A percentile compares a stretch with the other conserved stretches of the same genome.
phyloP scores from a whole-genome alignment of 2,113 vertebrate genomes.

The Setophaga kirtlandii region DNA sequence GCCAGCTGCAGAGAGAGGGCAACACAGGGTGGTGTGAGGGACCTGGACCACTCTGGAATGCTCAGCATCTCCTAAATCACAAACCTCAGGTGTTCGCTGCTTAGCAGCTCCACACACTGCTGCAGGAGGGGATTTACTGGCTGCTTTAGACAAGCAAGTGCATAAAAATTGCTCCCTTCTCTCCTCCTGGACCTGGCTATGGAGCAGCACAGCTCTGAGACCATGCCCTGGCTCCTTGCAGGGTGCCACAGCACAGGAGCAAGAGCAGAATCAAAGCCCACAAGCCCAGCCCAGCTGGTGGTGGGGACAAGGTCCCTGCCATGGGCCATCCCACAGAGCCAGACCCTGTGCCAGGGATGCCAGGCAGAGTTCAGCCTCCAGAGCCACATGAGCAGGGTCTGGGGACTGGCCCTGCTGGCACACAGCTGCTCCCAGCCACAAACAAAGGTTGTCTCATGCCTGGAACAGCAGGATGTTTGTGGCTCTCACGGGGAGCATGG shows the following conservation, averaged over 20 bases:
- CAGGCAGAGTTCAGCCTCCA: not conserved
- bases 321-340: not conserved
- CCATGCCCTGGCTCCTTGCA: not conserved
- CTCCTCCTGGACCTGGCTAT: not conserved
- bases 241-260: rapidly evolving
- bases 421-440: not conserved
- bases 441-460: slow-evolving; percentile 52
- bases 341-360: not conserved
- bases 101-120: not conserved
- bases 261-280: not conserved
- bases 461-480: slow-evolving; percentile 38
- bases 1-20: slow-evolving; percentile 81
- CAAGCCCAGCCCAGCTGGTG: rapidly evolving
- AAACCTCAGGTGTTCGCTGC: rapidly evolving
- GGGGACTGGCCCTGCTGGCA: not conserved
- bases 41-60: not conserved
- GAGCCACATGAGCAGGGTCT: not conserved
- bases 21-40: not conserved
- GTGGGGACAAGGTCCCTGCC: not conserved
- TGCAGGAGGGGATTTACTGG: not conserved
- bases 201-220: not conserved
- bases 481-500: not conserved
- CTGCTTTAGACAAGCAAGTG: not conserved
- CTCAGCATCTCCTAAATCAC: not conserved
- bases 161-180: not conserved